Conservation (phyloP, 1,140 invertebrate genomes). For the Ectropis grisescens region DNA sequence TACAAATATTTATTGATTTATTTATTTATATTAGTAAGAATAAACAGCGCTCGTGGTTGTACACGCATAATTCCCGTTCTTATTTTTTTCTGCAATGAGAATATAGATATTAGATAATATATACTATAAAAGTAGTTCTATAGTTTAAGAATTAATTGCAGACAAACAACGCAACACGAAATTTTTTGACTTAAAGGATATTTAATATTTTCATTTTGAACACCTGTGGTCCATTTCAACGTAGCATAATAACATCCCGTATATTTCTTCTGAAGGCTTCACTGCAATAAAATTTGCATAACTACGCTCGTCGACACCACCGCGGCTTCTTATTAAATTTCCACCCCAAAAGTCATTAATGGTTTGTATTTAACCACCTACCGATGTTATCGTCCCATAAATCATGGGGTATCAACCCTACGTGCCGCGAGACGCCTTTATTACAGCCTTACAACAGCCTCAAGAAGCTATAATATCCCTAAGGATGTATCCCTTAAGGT, state of each 20-base stretch:
- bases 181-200: background rate
- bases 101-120: too few relatives aligned
- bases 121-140: too few relatives aligned
- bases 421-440: conserved; percentile 25
- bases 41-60: too few relatives aligned
- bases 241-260: conserved; percentile 13
- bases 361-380: conserved; percentile 49
- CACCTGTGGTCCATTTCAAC: background rate
- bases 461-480: too few relatives aligned
- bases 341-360: conserved; percentile 63
- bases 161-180: background rate
- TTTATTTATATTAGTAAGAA: too few relatives aligned
- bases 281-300: conserved; percentile 67
- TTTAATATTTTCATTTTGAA: background rate
- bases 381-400: conserved; percentile 38
- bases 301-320: conserved; percentile 51
- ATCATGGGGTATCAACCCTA: conserved; percentile 53
- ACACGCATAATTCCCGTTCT: too few relatives aligned
- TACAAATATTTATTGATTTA: too few relatives aligned
- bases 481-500: too few relatives aligned
- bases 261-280: conserved; percentile 42
- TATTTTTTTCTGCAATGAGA: too few relatives aligned
- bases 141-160: too few relatives aligned
- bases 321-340: conserved; percentile 46
- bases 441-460: too few relatives aligned